phyloP scores from a whole-genome alignment of 1,140 invertebrate species.

The Trialeurodes vaporariorum region DNA sequence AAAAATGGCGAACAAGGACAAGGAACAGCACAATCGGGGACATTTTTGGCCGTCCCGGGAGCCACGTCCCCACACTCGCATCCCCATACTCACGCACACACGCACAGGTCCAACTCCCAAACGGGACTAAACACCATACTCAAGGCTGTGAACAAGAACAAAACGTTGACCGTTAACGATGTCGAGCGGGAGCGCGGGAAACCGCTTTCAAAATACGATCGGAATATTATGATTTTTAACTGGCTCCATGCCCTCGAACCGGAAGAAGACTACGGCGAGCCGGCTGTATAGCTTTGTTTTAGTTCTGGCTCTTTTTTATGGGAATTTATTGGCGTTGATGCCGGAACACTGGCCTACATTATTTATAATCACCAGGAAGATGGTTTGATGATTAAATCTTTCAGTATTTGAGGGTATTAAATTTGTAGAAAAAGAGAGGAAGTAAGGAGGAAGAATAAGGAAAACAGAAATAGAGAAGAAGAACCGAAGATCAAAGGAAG shows the following conservation, averaged over 20 bases:
- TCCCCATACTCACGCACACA: background rate
- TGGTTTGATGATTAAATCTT: too few species aligned
- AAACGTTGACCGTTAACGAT: conserved; percentile 57
- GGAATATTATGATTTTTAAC: conserved; percentile 88
- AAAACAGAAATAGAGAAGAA: too few species aligned
- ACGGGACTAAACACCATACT: conserved; percentile 11
- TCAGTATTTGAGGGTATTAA: too few species aligned
- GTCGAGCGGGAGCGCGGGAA: conserved; percentile 69
- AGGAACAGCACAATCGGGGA: conserved; percentile 4
- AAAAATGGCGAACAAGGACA: background rate
- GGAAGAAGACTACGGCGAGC: conserved; percentile 9
- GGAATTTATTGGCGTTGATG: too few species aligned
- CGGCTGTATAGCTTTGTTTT: too few species aligned
- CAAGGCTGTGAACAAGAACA: conserved; percentile 37
- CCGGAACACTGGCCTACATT: too few species aligned
- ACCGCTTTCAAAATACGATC: conserved; percentile 71
- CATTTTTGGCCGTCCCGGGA: background rate
- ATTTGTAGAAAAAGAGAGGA: too few species aligned
- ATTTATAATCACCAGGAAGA: too few species aligned
- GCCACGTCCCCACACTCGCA: conserved; percentile 4
- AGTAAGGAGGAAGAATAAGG: too few species aligned
- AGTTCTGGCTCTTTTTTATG: too few species aligned
- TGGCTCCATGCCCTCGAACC: conserved; percentile 78
- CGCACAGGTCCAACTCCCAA: background rate
- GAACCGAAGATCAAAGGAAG: too few species aligned